A percentile compares a stretch with the other conserved stretches of the same genome.
Evolutionary conservation across 2,113 vertebrate genomes (phyloP).

Genomic region (Nettapus auritus): DNA sequence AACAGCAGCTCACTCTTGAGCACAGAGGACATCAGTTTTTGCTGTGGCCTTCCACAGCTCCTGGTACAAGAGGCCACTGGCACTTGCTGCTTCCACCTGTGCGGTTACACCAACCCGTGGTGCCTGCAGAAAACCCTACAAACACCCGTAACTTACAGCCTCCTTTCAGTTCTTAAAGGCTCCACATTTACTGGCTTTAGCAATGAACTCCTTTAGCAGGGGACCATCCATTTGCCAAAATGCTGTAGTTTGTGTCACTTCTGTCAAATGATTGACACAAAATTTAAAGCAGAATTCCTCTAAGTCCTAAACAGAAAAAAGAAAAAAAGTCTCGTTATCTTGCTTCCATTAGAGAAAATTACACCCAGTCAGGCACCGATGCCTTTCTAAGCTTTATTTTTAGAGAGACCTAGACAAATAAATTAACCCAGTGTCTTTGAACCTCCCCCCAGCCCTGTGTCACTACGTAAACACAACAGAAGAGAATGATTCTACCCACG

Average conservation of each 20-base stretch:
- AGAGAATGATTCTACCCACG: background rate
- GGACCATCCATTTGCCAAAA: conserved; percentile 97
- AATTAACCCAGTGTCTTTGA: background rate
- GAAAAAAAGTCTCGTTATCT: conserved; percentile 34
- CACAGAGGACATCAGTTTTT: background rate
- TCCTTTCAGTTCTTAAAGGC: conserved; percentile 94
- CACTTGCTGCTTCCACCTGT: background rate
- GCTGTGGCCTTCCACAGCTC: background rate
- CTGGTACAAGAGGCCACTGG: background rate
- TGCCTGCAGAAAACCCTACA: background rate
- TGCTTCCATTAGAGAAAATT: background rate
- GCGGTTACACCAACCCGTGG: background rate
- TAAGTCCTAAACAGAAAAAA: conserved; percentile 85
- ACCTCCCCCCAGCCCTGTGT: background rate
- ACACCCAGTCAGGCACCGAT: background rate
- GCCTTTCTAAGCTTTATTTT: background rate
- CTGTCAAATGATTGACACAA: conserved; percentile 97
- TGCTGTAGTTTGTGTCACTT: conserved; percentile 93
- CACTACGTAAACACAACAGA: background rate
- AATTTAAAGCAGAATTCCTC: conserved; percentile 99
- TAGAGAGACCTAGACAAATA: background rate
- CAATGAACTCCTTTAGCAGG: conserved; percentile 96
- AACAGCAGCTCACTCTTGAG: background rate
- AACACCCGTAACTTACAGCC: conserved; percentile 14
- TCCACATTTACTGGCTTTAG: conserved; percentile 95